These are phyloP conservation scores for Cantharis rustica DNA, from an alignment of 2,888 invertebrate genomes.

Conservation along the genomic window DNA sequence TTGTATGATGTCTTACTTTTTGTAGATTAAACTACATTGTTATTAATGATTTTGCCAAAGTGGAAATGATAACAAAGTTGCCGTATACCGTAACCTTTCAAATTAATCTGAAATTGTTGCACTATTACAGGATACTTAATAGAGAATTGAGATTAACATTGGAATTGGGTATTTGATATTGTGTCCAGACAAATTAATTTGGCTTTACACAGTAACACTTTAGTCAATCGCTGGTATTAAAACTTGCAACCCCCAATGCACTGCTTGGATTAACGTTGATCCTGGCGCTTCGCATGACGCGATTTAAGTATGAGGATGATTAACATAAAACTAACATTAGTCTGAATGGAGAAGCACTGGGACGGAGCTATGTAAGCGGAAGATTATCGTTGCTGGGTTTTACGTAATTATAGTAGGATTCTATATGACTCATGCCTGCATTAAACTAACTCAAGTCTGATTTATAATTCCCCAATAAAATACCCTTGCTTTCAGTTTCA, in stretches of 20 bases:
- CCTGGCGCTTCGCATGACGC: slow-evolving; percentile 39
- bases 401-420: slow-evolving; percentile 42
- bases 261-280: slow-evolving; percentile 44
- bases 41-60: neutral
- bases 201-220: slow-evolving; percentile 16
- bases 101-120: neutral
- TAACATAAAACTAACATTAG: slow-evolving; percentile 51
- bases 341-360: slow-evolving; percentile 39
- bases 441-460: slow-evolving; percentile 37
- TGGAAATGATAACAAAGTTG: neutral
- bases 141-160: neutral
- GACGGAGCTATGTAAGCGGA: slow-evolving; percentile 41
- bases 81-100: neutral
- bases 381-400: slow-evolving; percentile 45
- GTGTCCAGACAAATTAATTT: slow-evolving; percentile 17
- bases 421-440: slow-evolving; percentile 39
- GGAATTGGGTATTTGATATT: slow-evolving; percentile 1
- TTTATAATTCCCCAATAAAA: slow-evolving; percentile 38
- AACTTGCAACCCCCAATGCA: slow-evolving; percentile 41
- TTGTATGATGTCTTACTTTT: neutral
- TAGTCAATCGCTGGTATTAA: slow-evolving; percentile 32
- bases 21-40: neutral
- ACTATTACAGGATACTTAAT: neutral
- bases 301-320: slow-evolving; percentile 44
- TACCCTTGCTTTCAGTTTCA: slow-evolving; percentile 15